Conservation (phyloP, 2,888 invertebrate species). For the Syrista parreyssii region DNA sequence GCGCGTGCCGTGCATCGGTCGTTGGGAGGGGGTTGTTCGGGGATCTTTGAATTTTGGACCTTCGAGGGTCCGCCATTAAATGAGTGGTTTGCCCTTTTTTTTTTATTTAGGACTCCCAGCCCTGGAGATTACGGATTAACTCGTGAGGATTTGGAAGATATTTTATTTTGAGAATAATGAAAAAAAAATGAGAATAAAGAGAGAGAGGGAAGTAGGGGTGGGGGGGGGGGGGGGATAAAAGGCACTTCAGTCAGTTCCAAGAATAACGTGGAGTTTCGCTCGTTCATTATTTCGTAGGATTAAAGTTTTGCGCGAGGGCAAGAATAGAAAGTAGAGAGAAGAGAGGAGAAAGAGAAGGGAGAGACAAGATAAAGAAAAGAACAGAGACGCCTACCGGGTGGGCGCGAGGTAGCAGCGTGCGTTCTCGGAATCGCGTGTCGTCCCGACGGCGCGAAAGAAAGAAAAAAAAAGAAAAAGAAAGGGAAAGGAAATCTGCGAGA, state of each 20-base stretch:
- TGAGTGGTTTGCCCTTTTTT: not conserved
- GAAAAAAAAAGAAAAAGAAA: no score
- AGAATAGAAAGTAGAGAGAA: not conserved
- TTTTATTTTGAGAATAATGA: no score
- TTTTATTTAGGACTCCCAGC: no score
- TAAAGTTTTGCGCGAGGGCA: not conserved
- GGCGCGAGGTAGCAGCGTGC: not conserved
- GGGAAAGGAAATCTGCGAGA: not conserved
- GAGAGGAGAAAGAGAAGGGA: not conserved
- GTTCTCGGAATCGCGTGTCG: not conserved
- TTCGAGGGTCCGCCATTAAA: slow-evolving; percentile 33
- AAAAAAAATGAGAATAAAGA: no score
- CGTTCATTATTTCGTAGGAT: no score
- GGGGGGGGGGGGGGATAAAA: no score
- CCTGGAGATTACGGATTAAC: not conserved
- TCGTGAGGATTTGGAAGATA: not conserved
- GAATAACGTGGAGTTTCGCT: no score
- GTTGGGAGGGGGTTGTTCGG: not conserved
- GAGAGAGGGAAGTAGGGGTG: no score
- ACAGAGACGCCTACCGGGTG: not conserved
- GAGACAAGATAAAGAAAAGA: not conserved
- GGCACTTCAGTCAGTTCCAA: no score
- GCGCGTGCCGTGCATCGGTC: slow-evolving; percentile 38
- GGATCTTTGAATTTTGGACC: slow-evolving; percentile 23
- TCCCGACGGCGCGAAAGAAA: not conserved